Evolutionary conservation across 2,888 invertebrate genomes (phyloP).

Genomic region (Stenichneumon culpator): DNA sequence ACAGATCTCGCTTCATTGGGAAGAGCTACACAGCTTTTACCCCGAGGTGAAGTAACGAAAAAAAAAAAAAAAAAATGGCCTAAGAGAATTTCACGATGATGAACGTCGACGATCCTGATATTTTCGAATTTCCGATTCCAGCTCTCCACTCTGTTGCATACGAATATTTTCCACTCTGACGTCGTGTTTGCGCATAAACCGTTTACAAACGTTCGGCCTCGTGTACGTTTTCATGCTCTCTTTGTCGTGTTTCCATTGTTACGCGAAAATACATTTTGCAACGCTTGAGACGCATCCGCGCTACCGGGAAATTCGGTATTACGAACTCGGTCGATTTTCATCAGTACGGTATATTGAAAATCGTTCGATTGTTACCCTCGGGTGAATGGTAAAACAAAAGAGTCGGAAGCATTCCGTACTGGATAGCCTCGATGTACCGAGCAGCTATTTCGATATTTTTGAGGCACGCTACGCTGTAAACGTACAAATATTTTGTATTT

Average conservation of each 20-base stretch:
- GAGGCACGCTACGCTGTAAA: background rate
- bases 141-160: background rate
- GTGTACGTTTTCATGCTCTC: background rate
- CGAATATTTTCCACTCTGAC: slow-evolving; percentile 7
- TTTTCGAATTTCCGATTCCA: background rate
- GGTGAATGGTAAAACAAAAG: background rate
- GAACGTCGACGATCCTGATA: slow-evolving; percentile 2
- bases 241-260: background rate
- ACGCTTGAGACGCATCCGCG: slow-evolving; percentile 3
- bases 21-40: background rate
- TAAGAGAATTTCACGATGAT: background rate
- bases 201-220: background rate
- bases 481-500: slow-evolving; percentile 4
- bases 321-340: slow-evolving; percentile 4
- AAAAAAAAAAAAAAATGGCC: slow-evolving; percentile 1
- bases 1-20: slow-evolving; percentile 10
- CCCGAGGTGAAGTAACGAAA: background rate
- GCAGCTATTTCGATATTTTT: background rate
- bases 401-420: background rate
- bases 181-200: slow-evolving; percentile 7
- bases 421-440: background rate
- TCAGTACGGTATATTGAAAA: background rate
- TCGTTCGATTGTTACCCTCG: background rate
- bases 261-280: background rate
- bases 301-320: slow-evolving; percentile 4